Percentiles rank a stretch among this genome's conserved stretches.
These are phyloP conservation scores for Poeciliopsis turneri DNA, from an alignment of 2,797 vertebrate species.

Conservation along the genomic window DNA sequence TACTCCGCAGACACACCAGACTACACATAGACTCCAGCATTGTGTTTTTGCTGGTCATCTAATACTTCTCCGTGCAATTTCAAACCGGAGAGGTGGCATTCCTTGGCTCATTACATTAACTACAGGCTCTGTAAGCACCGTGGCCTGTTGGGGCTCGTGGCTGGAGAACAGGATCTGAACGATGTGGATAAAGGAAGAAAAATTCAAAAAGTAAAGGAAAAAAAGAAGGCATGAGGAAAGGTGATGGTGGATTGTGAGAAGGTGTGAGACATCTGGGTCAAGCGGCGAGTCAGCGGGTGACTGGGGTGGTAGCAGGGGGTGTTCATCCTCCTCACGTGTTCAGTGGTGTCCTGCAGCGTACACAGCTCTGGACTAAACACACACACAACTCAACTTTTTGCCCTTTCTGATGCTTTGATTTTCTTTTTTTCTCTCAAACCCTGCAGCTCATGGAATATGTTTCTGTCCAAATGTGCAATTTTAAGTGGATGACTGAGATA, in stretches of 20 bases:
- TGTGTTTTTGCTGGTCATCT: conserved; percentile 55
- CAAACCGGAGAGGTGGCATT: conserved; percentile 63
- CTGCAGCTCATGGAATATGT: conserved; percentile 27
- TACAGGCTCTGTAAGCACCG: conserved; percentile 52
- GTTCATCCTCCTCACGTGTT: conserved; percentile 75
- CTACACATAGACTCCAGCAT: neutral
- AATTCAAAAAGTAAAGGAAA: neutral
- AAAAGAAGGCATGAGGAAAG: neutral
- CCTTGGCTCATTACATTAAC: conserved; percentile 60
- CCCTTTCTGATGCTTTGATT: conserved; percentile 68
- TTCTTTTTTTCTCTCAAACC: conserved; percentile 30
- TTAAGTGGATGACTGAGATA: conserved; percentile 5
- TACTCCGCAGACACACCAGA: conserved; percentile 1
- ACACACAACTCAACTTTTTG: conserved; percentile 60
- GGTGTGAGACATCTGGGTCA: conserved; percentile 68
- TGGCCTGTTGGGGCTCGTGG: conserved; percentile 65
- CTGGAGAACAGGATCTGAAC: conserved; percentile 58
- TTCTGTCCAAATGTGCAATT: conserved; percentile 33
- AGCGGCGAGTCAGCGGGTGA: conserved; percentile 58
- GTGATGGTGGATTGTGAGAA: conserved; percentile 21
- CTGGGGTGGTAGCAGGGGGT: conserved; percentile 40
- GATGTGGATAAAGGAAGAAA: conserved; percentile 33
- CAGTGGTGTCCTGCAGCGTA: conserved; percentile 64
- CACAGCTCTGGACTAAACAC: conserved; percentile 61
- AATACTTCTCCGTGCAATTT: conserved; percentile 33